phyloP scores from a whole-genome alignment of 2,113 vertebrate genomes.

The Charina bottae region DNA sequence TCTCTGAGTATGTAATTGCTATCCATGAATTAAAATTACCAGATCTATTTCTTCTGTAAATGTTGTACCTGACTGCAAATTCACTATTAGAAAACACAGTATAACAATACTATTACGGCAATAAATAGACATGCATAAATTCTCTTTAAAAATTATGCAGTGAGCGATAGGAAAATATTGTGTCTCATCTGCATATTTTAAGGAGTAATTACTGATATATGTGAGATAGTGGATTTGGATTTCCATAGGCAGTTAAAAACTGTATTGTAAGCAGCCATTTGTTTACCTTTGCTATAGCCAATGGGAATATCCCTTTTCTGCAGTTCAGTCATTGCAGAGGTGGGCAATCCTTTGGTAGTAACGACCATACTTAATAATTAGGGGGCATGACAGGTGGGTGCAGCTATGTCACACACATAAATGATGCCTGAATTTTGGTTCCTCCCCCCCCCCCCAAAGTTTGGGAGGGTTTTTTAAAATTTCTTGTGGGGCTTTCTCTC shows the following conservation, averaged over 20 bases:
- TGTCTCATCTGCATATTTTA: not conserved
- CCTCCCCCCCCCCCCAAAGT: not conserved
- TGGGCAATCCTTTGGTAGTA: not conserved
- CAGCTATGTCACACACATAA: not conserved
- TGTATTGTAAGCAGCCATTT: not conserved
- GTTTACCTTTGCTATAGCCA: not conserved
- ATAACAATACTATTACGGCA: not conserved
- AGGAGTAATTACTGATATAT: not conserved
- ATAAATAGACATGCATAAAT: not conserved
- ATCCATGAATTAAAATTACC: not conserved
- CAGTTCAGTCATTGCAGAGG: not conserved
- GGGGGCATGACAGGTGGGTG: not conserved
- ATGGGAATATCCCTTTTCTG: not conserved
- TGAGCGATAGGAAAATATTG: not conserved
- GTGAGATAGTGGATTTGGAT: conserved; percentile 20
- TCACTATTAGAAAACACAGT: not conserved
- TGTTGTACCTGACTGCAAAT: too few relatives aligned
- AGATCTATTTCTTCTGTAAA: not conserved
- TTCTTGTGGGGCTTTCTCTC: too few relatives aligned
- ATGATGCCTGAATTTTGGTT: not conserved
- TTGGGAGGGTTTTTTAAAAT: not conserved
- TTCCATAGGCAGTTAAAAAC: not conserved
- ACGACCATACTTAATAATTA: not conserved
- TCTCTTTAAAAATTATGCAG: not conserved
- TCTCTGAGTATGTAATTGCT: not conserved